Evolutionary conservation across 2,113 vertebrate species (phyloP).

Genomic region (Rhinolophus sinicus): DNA sequence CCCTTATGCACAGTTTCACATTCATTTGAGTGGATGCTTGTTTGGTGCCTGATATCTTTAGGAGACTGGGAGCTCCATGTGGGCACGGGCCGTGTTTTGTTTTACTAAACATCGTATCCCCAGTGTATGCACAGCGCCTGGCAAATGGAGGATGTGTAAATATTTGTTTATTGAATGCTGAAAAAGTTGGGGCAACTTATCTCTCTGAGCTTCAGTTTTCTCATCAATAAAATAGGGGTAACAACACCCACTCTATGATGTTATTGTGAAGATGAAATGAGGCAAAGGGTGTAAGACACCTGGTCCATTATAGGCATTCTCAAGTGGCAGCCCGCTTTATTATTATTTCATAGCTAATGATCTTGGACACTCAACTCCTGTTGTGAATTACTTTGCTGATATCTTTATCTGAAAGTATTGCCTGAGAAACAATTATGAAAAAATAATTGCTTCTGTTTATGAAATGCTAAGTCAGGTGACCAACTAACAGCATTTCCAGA

Average conservation of each 20-base stretch:
- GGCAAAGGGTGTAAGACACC: neutral
- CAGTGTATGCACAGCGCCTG: neutral
- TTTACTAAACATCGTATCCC: neutral
- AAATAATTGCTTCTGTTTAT: neutral
- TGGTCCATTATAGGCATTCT: neutral
- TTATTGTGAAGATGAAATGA: conserved; percentile 12
- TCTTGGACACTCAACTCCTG: neutral
- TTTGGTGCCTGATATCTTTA: neutral
- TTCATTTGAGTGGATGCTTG: neutral
- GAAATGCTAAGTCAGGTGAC: neutral
- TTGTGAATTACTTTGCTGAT: conserved; percentile 10
- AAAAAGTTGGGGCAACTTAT: neutral
- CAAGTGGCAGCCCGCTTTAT: neutral
- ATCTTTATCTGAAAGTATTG: neutral
- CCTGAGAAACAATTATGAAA: conserved; percentile 37
- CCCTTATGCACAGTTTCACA: neutral
- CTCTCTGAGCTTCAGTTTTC: neutral
- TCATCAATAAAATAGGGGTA: neutral
- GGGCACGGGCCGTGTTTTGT: neutral
- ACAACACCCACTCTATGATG: neutral
- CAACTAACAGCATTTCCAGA: neutral
- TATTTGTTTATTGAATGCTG: neutral
- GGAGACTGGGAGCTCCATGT: neutral
- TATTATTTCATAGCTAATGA: neutral
- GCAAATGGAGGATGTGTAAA: neutral